A percentile compares a stretch with the other conserved stretches of the same genome.
These are phyloP conservation scores for Gadopsis marmoratus DNA, from an alignment of 2,797 vertebrate species.

Conservation along the genomic window DNA sequence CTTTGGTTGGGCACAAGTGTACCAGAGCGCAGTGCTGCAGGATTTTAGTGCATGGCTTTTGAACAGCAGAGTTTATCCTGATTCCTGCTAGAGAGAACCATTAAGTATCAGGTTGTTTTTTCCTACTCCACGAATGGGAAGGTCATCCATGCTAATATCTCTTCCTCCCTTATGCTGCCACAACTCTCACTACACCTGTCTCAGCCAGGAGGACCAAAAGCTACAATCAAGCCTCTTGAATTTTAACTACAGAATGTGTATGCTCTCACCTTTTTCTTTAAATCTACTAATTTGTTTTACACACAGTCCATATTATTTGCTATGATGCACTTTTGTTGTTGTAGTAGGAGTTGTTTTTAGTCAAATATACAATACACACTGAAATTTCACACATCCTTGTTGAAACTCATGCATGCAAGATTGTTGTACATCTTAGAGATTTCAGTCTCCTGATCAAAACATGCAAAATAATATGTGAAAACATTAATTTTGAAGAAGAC, in stretches of 20 bases:
- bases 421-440: background rate
- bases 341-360: no score
- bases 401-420: background rate
- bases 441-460: background rate
- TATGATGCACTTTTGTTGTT: background rate
- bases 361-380: background rate
- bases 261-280: background rate
- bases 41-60: conserved; percentile 19
- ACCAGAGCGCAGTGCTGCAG: background rate
- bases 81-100: conserved; percentile 11
- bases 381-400: background rate
- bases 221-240: background rate
- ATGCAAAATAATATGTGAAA: conserved; percentile 14
- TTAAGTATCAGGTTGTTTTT: conserved; percentile 2
- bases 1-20: background rate
- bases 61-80: conserved; percentile 33
- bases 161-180: background rate
- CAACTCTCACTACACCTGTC: background rate
- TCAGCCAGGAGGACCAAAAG: background rate
- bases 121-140: conserved; percentile 8
- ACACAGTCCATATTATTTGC: background rate
- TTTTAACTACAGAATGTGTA: background rate
- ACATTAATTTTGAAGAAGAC: conserved; percentile 15
- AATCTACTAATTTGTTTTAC: background rate
- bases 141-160: conserved; percentile 19